Evolutionary conservation across 2,113 vertebrate genomes (phyloP), one percentile per base, ranked within the genome.

Genomic region (Microtus richardsoni): DNA sequence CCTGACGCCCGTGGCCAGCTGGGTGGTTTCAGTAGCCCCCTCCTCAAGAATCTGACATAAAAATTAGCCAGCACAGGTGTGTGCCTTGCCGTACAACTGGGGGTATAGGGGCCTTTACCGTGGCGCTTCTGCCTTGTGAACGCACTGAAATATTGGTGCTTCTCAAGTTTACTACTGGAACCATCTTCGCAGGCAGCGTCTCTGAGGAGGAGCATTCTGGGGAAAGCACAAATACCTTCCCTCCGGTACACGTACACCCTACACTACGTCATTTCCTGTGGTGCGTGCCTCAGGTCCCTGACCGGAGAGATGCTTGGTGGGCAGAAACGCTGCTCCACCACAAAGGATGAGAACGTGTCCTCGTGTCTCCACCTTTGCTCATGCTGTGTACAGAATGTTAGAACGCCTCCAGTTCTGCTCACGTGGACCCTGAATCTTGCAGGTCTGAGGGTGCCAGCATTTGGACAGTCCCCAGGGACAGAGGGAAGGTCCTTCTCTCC

Each of bases 311-410:
- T 86, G 77, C 19, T 89, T 26, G 0, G 0, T 3, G 26, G 84
- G 60, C 47, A 71, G 71, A 86, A 84, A 49, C 33, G 44, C 24
- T 70, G 78, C 36, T 64, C 78, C 28, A 33, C 75, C 88, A 54
- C 36, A 75, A 39, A 28, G 7, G 75, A 47, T 47, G 75, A 80
- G 52, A 68, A 44, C 60, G 49, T 26, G 68, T 47, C 44, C 41
- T 85, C 47, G 2, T 36, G 58, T 88, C 71, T 93, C 85, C 93
- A 80, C 60, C 66, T 88, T 91, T 78, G 80, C 58, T 75, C 71
- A 58, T 41, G 71, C 58, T 24, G 66, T 28, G 0, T 33, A 22
- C 36, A 60, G 78, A 28, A 58, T 10, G 1, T 77, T 58, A 71
- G 3, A 28, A 7, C 41, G 36, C 85, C 80, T 79, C 58, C 79